A percentile compares a stretch with the other conserved stretches of the same genome.
Evolutionary conservation across 2,113 vertebrate genomes (phyloP).

Genomic region (Salvator merianae): DNA sequence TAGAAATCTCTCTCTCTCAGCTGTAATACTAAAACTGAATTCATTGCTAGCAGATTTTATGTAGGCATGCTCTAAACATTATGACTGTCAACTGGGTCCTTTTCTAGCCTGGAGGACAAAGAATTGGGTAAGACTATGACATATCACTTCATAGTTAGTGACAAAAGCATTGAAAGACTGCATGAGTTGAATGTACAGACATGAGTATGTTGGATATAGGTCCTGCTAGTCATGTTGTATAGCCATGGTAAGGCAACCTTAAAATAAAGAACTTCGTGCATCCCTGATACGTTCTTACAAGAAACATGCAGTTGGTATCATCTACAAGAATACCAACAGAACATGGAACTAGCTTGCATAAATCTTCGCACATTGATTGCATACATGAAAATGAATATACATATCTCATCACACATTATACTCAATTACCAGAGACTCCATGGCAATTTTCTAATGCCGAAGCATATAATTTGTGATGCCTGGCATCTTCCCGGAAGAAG

Average conservation of each 20-base stretch:
- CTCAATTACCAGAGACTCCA: not conserved
- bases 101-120: not conserved
- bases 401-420: not conserved
- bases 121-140: too few species aligned
- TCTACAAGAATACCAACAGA: not conserved
- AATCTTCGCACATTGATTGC: not conserved
- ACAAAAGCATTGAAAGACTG: too few species aligned
- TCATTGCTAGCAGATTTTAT: slow-evolving; percentile 51
- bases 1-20: not conserved
- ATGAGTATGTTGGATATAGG: too few species aligned
- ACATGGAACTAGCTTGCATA: not conserved
- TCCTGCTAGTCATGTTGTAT: too few species aligned
- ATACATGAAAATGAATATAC: not conserved
- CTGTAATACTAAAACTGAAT: slow-evolving; percentile 31
- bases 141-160: too few species aligned
- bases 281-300: not conserved
- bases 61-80: slow-evolving; percentile 42
- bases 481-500: too few species aligned
- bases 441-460: not conserved
- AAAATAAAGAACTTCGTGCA: too few species aligned
- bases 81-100: not conserved
- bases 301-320: not conserved
- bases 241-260: too few species aligned
- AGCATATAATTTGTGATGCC: not conserved
- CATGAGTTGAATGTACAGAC: too few species aligned